Evolutionary conservation across 1,140 invertebrate species (phyloP).

Genomic region (Drosophila nikananu): DNA sequence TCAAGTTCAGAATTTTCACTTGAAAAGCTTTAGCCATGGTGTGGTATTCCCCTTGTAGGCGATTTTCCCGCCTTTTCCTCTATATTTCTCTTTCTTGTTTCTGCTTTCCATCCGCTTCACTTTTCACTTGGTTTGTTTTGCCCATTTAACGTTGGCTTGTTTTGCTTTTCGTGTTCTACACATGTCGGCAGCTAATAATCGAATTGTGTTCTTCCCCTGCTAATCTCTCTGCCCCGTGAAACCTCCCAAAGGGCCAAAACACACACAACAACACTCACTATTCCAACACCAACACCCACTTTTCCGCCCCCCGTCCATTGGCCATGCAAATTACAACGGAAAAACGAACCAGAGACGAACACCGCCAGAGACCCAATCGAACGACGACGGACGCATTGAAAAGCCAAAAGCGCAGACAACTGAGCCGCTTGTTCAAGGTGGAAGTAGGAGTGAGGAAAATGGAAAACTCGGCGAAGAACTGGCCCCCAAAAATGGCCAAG

Average conservation of each 20-base stretch:
- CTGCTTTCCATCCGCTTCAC: neutral
- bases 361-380: conserved; percentile 15
- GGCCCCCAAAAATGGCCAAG: conserved; percentile 54
- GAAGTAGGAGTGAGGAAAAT: conserved; percentile 1
- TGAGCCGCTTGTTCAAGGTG: conserved; percentile 51
- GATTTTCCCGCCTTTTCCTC: conserved; percentile 19
- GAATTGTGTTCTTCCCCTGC: conserved; percentile 41
- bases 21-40: conserved; percentile 8
- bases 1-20: conserved; percentile 27
- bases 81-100: neutral
- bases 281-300: neutral
- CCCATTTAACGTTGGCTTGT: conserved; percentile 25
- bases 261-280: neutral
- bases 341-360: conserved; percentile 7
- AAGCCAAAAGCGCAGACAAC: conserved; percentile 50
- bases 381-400: conserved; percentile 35
- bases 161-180: conserved; percentile 43
- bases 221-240: conserved; percentile 10
- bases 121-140: conserved; percentile 26
- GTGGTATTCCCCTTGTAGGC: conserved; percentile 1
- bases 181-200: conserved; percentile 68
- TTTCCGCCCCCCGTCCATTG: conserved; percentile 11
- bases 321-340: conserved; percentile 45
- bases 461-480: neutral
- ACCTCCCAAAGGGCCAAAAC: conserved; percentile 4